Evolutionary conservation across 2,888 invertebrate species (phyloP), one percentile per base, ranked within the genome.

Genomic region (Apantesis nais): DNA sequence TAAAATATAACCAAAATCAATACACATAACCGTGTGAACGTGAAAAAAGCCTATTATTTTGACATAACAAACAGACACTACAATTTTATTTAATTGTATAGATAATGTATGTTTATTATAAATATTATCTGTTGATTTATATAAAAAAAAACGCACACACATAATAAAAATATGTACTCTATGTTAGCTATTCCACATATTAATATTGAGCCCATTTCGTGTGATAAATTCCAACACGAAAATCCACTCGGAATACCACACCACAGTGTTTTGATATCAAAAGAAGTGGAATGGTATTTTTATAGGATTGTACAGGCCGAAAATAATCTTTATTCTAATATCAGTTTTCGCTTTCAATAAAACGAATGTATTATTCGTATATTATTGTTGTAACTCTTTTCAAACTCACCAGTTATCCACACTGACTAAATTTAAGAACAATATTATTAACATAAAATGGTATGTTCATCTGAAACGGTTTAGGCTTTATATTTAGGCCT

Each of bases 231-330:
- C 39, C n/a, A 39, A 25, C 69, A 72, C 68, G 77, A 79, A 79
- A 75, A 52, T 65, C 70, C 52, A 70, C 68, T 79, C 41, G 55
- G 71, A 62, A 70, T 65, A 68, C 76, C 64, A 64, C 41, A 41
- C n/a, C 41, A 66, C 62, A 58, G 64, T 72, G 72, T 74, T 76
- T 69, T 76, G 74, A 79, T 83, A 80, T 76, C 72, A 66, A 70
- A 74, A 76, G 66, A 70, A 64, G 72, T 68, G 68, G 76, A 74
- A 74, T 65, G 75, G 75, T 76, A 79, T 84, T 85, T 83, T 82
- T 80, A 83, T 80, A 78, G 71, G 37, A 41, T 67, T 70, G 70
- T 58, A 73, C 66, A 69, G 60, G 25, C 63, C 29, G n/a, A 41
- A 69, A 72, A 73, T 78, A n/a, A n/a, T n/a, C n/a, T n/a, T n/a